Percentiles rank a stretch among this genome's conserved stretches.
Evolutionary conservation across 2,113 vertebrate genomes (phyloP).

Genomic region (Melanostigma gelatinosum): DNA sequence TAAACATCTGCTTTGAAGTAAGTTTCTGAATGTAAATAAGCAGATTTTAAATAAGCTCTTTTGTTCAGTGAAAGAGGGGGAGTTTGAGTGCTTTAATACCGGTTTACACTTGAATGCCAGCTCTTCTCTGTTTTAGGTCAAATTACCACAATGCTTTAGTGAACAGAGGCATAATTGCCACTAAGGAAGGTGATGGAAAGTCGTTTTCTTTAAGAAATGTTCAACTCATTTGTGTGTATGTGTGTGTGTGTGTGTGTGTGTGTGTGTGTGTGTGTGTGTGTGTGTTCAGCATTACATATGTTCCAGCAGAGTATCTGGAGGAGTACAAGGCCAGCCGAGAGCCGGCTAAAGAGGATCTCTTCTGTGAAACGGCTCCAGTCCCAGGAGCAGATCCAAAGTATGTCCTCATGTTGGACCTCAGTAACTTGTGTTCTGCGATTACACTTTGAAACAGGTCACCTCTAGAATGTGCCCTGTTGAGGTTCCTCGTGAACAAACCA

Average conservation of each 20-base stretch:
- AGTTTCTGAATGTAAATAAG: slow-evolving; percentile 43
- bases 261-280: slow-evolving; percentile 31
- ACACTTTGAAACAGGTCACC: neutral
- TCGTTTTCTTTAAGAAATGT: slow-evolving; percentile 21
- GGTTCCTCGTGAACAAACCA: neutral
- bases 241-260: slow-evolving; percentile 13
- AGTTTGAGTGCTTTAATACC: slow-evolving; percentile 2
- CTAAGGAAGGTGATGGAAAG: slow-evolving; percentile 8
- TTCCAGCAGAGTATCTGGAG: slow-evolving; percentile 91
- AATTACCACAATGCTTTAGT: slow-evolving; percentile 16
- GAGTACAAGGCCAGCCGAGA: slow-evolving; percentile 87
- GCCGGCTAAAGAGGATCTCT: slow-evolving; percentile 76
- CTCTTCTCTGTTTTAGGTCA: slow-evolving; percentile 15
- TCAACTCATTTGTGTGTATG: slow-evolving; percentile 46
- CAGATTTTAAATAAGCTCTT: slow-evolving; percentile 8
- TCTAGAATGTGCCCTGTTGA: neutral
- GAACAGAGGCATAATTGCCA: slow-evolving; percentile 15
- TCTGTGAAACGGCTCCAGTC: slow-evolving; percentile 47
- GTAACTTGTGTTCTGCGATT: neutral
- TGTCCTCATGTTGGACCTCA: neutral
- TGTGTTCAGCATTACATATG: slow-evolving; percentile 91
- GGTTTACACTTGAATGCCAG: slow-evolving; percentile 22
- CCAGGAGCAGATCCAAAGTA: slow-evolving; percentile 67
- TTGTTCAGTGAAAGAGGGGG: slow-evolving; percentile 12
- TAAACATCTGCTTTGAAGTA: slow-evolving; percentile 42